phyloP scores from a whole-genome alignment of 1,140 invertebrate species.

The Aphelinus certus region DNA sequence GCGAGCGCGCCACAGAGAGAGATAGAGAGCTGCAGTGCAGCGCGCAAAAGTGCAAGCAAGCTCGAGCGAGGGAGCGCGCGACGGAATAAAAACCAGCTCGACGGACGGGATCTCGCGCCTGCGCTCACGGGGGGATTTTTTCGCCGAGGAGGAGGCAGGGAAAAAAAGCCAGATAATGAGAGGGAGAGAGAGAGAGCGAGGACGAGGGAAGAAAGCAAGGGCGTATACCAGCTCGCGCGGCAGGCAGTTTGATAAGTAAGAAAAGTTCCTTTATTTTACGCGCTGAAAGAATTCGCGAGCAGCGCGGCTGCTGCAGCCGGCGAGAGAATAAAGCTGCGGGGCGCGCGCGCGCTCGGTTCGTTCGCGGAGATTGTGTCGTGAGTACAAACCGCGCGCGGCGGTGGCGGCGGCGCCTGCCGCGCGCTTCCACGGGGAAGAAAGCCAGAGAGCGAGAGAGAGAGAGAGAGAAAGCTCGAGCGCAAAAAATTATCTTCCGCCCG shows the following conservation, averaged over 20 bases:
- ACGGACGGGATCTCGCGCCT: background rate
- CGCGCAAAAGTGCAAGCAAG: background rate
- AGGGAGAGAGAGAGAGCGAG: background rate
- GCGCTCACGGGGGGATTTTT: background rate
- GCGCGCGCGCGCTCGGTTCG: background rate
- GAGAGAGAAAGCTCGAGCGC: no score
- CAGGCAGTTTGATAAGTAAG: conserved; percentile 27
- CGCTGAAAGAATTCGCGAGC: background rate
- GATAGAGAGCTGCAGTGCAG: background rate
- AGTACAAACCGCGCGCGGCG: no score
- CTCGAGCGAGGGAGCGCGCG: no score
- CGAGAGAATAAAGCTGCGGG: background rate
- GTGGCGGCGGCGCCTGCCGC: no score
- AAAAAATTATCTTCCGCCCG: no score
- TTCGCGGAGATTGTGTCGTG: no score
- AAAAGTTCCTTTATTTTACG: conserved; percentile 22
- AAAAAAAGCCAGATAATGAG: background rate
- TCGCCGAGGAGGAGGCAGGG: background rate
- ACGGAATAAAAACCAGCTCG: no score
- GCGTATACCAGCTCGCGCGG: no score
- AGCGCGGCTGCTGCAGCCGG: no score
- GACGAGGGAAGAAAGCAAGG: background rate
- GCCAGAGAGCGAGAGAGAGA: no score
- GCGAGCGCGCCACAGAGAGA: conserved; percentile 3
- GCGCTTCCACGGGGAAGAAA: no score